Evolutionary conservation across 2,888 invertebrate species (phyloP).

Genomic region (Lathronympha strigana): DNA sequence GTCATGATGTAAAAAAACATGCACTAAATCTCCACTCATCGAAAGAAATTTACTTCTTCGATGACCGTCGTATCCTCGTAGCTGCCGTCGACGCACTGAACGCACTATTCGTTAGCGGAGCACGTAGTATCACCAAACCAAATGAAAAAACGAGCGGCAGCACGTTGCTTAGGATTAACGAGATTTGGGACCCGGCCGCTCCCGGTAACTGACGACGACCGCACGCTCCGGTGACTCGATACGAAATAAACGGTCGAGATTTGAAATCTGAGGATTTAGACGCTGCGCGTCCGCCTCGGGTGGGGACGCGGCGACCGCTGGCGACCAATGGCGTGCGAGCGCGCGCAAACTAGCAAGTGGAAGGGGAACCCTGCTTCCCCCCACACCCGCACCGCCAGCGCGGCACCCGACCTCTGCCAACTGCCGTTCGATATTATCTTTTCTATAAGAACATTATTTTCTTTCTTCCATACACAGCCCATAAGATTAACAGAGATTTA

Average conservation of each 20-base stretch:
- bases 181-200: conserved; percentile 55
- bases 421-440: conserved; percentile 71
- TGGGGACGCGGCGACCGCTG: conserved; percentile 55
- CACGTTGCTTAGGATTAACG: conserved; percentile 76
- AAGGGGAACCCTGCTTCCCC: conserved; percentile 60
- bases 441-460: conserved; percentile 79
- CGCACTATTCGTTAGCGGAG: conserved; percentile 77
- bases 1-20: conserved; percentile 88
- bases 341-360: conserved; percentile 72
- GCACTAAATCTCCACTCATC: conserved; percentile 91
- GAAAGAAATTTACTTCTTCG: conserved; percentile 84
- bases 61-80: conserved; percentile 49
- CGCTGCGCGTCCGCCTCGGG: conserved; percentile 75
- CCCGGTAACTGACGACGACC: conserved; percentile 59
- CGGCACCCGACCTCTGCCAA: conserved; percentile 33
- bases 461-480: conserved; percentile 77
- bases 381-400: conserved; percentile 46
- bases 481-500: conserved; percentile 79
- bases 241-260: conserved; percentile 84
- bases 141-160: conserved; percentile 59
- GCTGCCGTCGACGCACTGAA: conserved; percentile 71
- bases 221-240: conserved; percentile 71
- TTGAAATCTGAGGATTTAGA: conserved; percentile 82
- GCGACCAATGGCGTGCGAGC: conserved; percentile 66
- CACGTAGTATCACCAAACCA: conserved; percentile 77